Evolutionary conservation across 1,140 invertebrate genomes (phyloP).

Genomic region (Listronotus bonariensis): DNA sequence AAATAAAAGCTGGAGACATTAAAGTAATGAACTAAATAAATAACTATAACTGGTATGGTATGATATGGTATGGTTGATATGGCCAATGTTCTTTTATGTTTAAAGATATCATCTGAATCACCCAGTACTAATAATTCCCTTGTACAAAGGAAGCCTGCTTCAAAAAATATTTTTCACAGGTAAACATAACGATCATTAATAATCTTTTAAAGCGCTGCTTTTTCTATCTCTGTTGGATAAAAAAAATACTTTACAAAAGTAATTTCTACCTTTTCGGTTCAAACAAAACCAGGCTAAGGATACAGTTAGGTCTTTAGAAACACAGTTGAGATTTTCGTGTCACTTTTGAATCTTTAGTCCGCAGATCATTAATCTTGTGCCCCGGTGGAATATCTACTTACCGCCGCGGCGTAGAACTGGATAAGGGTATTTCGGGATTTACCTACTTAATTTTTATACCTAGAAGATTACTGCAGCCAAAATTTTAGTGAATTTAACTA

Average conservation of each 20-base stretch:
- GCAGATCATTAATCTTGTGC: constrained; percentile 51
- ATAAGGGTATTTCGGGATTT: too few relatives aligned
- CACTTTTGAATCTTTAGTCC: constrained; percentile 50
- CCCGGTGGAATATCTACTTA: constrained; percentile 38
- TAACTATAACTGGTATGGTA: too few relatives aligned
- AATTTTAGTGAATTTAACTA: too few relatives aligned
- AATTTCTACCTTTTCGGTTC: constrained; percentile 34
- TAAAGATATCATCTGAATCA: too few relatives aligned
- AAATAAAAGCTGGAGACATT: too few relatives aligned
- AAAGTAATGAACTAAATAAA: too few relatives aligned
- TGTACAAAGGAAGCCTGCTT: too few relatives aligned
- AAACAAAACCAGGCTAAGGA: constrained; percentile 46
- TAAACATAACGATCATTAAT: constrained; percentile 29
- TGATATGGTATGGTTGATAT: too few relatives aligned
- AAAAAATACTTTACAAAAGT: constrained; percentile 29
- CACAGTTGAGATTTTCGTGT: constrained; percentile 52
- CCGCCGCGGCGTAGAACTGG: constrained; percentile 20
- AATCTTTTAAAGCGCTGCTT: constrained; percentile 8
- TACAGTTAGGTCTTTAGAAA: constrained; percentile 41
- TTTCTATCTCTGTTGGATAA: constrained; percentile 18
- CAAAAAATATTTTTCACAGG: constrained; percentile 19
- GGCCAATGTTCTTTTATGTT: too few relatives aligned
- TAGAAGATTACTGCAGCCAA: too few relatives aligned
- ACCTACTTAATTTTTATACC: too few relatives aligned
- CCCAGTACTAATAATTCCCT: too few relatives aligned